phyloP scores from a whole-genome alignment of 2,797 vertebrate species.

The Novumbra hubbsi region DNA sequence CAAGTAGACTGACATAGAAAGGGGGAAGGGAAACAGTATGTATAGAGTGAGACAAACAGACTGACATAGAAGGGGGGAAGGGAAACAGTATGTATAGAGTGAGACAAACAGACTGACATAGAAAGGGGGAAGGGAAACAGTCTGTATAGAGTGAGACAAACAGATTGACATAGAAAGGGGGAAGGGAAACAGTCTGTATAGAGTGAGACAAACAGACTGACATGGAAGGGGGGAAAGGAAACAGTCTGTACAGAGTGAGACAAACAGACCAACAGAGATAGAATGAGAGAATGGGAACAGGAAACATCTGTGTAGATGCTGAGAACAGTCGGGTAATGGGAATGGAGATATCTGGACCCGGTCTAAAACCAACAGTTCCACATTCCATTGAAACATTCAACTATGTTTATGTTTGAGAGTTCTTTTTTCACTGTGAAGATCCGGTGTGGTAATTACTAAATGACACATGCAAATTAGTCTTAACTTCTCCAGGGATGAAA shows the following conservation, averaged over 20 bases:
- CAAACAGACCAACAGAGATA: neutral
- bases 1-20: neutral
- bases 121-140: neutral
- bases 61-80: neutral
- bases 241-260: neutral
- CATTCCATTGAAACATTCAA: neutral
- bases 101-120: neutral
- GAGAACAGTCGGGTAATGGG: neutral
- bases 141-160: neutral
- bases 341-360: neutral
- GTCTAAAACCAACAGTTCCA: neutral
- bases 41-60: neutral
- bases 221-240: neutral
- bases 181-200: neutral
- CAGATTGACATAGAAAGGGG: neutral
- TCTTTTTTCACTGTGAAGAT: neutral
- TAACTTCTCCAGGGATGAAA: neutral
- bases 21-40: too few species aligned
- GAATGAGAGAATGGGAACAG: neutral
- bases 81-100: neutral
- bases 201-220: neutral
- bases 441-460: neutral
- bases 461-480: neutral
- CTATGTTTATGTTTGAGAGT: neutral
- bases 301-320: neutral